Conservation (phyloP, 2,888 invertebrate species). For the Achlya flavicornis region DNA sequence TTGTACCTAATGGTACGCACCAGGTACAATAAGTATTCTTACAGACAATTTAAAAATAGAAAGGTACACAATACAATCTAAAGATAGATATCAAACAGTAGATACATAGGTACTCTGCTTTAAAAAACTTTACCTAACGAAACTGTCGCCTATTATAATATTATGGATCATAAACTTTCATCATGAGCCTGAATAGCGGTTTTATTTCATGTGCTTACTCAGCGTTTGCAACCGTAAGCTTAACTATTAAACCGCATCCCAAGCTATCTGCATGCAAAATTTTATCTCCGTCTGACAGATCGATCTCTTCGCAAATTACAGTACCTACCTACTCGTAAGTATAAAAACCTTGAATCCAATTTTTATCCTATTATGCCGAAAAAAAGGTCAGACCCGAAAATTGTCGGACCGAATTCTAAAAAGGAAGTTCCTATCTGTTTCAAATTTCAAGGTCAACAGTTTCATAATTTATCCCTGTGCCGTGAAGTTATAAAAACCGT, state of each 20-base stretch:
- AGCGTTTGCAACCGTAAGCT: background rate
- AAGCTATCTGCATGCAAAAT: conserved; percentile 20
- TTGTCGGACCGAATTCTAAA: conserved; percentile 19
- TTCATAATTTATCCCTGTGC: conserved; percentile 35
- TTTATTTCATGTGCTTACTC: background rate
- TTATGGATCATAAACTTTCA: no score
- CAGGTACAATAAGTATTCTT: no score
- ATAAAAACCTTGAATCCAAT: conserved; percentile 33
- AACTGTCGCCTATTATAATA: no score
- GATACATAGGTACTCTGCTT: no score
- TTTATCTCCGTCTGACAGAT: conserved; percentile 21
- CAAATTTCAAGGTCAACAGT: conserved; percentile 42
- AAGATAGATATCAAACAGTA: no score
- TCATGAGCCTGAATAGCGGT: background rate
- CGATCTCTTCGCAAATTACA: conserved; percentile 34
- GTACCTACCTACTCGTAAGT: conserved; percentile 6
- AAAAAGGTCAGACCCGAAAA: conserved; percentile 40
- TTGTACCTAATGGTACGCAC: no score
- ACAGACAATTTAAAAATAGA: no score
- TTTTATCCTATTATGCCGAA: conserved; percentile 42
- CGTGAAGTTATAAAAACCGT: conserved; percentile 12
- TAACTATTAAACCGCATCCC: background rate
- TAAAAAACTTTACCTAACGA: no score
- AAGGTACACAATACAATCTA: no score
- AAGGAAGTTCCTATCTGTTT: conserved; percentile 42